These are phyloP conservation scores for Petrophora chlorosata DNA, from an alignment of 2,888 invertebrate species.

Conservation along the genomic window DNA sequence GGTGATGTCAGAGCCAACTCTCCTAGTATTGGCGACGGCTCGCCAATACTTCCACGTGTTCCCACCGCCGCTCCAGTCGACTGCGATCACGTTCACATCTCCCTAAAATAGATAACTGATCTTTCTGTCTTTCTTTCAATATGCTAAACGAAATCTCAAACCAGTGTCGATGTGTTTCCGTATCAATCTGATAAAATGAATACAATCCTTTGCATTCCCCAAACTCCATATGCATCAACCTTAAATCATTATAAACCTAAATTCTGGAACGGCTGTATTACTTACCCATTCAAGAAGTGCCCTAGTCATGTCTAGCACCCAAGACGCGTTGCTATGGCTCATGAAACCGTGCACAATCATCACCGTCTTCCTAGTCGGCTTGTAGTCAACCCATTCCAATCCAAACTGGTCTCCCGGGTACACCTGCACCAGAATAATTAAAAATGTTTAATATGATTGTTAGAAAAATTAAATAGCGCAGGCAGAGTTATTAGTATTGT, in stretches of 20 bases:
- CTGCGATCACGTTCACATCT: constrained; percentile 85
- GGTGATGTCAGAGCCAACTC: constrained; percentile 81
- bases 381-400: constrained; percentile 83
- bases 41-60: constrained; percentile 85
- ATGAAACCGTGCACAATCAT: constrained; percentile 87
- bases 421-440: constrained; percentile 50
- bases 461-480: no score
- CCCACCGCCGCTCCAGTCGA: constrained; percentile 86
- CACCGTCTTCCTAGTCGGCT: constrained; percentile 78
- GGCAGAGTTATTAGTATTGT: no score
- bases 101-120: no score
- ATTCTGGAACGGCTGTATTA: no score
- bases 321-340: constrained; percentile 82
- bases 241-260: no score
- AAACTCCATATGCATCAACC: no score
- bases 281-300: constrained; percentile 83
- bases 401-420: constrained; percentile 76
- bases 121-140: background rate
- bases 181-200: no score
- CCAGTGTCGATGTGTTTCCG: background rate
- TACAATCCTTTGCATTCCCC: no score
- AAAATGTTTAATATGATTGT: background rate
- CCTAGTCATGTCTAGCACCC: constrained; percentile 84
- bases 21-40: constrained; percentile 83
- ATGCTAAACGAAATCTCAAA: background rate